Evolutionary conservation across 2,888 invertebrate species (phyloP), one percentile per base, ranked within the genome.

Genomic region (Cotesia congregata): DNA sequence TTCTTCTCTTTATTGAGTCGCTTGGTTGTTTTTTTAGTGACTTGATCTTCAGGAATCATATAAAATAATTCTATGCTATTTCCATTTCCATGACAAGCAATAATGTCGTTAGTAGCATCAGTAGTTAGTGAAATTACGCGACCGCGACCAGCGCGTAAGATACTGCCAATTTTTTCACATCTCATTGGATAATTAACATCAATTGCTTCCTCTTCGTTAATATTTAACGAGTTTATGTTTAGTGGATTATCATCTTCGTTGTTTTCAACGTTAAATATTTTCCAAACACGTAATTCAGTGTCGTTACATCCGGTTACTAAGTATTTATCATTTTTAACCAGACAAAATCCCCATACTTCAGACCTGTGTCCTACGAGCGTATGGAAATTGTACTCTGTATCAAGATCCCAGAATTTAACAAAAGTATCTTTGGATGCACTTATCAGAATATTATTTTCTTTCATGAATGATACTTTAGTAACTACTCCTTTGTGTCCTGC

Each of bases 361-460:
- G 94, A 93, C 85, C 94, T 93, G 90, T 96, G 95, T 77, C 97
- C 98, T 62, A 96, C 94, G 71, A 99, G 91, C 2, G 99, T 99
- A 89, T 96, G 96, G 86, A 99, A 99, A 89, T 98, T 99, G 86
- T 97, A 96, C 84, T 97, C 96, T 5, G 97, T 97, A 82, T 96
- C 95, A 81, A 99, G 91, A 89, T 99, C 97, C 99, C 99, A 99
- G 88, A 99, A 97, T 90, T 98, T 99, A 0, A 99, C 93, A 88
- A 96, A 96, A 6, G 96, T 95, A 88, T 99, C 99, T 89, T 97
- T 98, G 0, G 98, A 98, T 60, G 95, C 93, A 83, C 96, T 95
- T 6, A 97, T 91, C 6, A 97, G 88, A 80, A 94, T 91, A 82
- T 94, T 92, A 81, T 93, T 92, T 76, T 93, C 91, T 76, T 92